phyloP scores from a whole-genome alignment of 2,888 invertebrate species.

The Drosophila meridionalis region DNA sequence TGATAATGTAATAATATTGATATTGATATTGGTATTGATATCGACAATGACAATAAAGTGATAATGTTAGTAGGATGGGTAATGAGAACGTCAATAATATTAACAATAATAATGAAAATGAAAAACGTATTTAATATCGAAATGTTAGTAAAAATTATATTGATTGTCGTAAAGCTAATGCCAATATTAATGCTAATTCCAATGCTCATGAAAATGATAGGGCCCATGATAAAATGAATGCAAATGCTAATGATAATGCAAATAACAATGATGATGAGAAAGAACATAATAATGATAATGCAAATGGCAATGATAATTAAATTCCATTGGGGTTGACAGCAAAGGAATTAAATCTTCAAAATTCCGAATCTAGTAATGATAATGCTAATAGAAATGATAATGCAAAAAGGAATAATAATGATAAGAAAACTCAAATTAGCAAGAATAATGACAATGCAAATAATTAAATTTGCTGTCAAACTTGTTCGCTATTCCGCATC shows the following conservation, averaged over 20 bases:
- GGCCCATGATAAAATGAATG: background rate
- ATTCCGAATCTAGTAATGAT: background rate
- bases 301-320: background rate
- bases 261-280: background rate
- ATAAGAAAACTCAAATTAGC: too few relatives aligned
- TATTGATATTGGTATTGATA: slow-evolving; percentile 1
- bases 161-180: too few relatives aligned
- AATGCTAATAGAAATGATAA: background rate
- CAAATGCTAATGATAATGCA: background rate
- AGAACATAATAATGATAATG: background rate
- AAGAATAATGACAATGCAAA: background rate
- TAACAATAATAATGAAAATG: background rate
- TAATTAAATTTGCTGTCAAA: background rate
- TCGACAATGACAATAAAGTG: background rate
- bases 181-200: too few relatives aligned
- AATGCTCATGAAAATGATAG: background rate
- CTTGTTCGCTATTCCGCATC: background rate
- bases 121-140: background rate
- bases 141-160: too few relatives aligned
- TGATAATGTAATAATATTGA: background rate
- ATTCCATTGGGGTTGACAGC: too few relatives aligned
- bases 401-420: background rate
- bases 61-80: too few relatives aligned
- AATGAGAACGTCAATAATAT: slow-evolving; percentile 1
- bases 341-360: too few relatives aligned